Conservation (phyloP, 2,113 vertebrate species). For the Xenus cinereus region DNA sequence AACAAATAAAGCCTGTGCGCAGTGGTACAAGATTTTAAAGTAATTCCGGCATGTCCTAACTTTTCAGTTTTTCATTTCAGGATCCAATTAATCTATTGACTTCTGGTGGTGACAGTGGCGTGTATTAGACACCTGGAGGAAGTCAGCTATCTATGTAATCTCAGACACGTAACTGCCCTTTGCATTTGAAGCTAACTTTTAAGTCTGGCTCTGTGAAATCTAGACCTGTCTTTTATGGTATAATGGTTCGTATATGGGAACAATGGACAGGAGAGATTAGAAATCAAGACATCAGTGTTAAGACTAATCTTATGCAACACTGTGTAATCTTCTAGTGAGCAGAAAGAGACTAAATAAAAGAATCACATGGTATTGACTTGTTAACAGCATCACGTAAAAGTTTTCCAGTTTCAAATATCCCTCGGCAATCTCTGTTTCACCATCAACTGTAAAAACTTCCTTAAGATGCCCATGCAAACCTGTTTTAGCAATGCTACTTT, state of each 20-base stretch:
- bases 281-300: not conserved
- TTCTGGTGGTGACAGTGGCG: not conserved
- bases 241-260: not conserved
- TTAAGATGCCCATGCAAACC: not conserved
- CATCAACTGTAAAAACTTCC: not conserved
- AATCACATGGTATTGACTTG: not conserved
- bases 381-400: not conserved
- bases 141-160: not conserved
- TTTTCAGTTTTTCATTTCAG: not conserved
- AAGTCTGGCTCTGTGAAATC: not conserved
- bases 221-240: not conserved
- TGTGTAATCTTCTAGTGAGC: not conserved
- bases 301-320: not conserved
- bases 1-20: accelerated
- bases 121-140: not conserved
- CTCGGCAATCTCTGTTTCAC: not conserved
- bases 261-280: not conserved
- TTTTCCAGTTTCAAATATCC: not conserved
- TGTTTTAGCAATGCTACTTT: not conserved
- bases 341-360: not conserved
- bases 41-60: not conserved
- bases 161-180: not conserved
- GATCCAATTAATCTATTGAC: not conserved
- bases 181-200: not conserved
- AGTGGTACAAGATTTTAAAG: not conserved